These are phyloP conservation scores for Drosophila littoralis DNA, from an alignment of 1,140 invertebrate species.

Conservation along the genomic window DNA sequence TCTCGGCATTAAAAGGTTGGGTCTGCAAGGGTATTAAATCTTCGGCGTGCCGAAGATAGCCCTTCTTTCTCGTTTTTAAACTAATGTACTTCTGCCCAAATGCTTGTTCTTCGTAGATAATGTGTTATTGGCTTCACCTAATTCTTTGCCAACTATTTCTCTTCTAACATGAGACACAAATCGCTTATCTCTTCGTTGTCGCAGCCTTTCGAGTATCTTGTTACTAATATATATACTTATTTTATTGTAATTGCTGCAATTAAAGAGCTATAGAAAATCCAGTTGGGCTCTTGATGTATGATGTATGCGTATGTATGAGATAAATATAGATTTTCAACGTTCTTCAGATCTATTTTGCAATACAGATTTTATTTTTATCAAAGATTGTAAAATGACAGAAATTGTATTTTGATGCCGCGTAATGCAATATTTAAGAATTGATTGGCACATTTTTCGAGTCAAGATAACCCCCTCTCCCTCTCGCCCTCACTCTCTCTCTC, in stretches of 20 bases:
- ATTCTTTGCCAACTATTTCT: not conserved
- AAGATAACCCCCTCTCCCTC: not conserved
- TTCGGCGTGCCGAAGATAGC: too few relatives aligned
- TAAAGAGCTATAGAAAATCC: not conserved
- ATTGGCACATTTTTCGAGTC: conserved; percentile 1
- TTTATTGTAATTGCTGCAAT: not conserved
- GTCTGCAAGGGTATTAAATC: too few relatives aligned
- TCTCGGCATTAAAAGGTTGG: too few relatives aligned
- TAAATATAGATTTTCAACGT: not conserved
- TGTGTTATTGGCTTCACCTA: not conserved
- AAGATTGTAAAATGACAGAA: not conserved
- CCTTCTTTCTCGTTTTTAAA: too few relatives aligned
- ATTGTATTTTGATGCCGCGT: not conserved
- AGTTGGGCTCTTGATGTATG: not conserved
- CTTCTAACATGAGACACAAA: not conserved
- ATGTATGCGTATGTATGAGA: not conserved
- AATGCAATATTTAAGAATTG: conserved; percentile 1
- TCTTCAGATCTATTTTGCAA: not conserved
- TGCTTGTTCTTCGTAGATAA: too few relatives aligned
- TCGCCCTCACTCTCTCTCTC: not conserved
- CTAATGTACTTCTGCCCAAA: too few relatives aligned
- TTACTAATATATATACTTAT: not conserved
- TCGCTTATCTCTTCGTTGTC: conserved; percentile 15
- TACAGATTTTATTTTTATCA: not conserved
- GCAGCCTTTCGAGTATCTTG: not conserved